These are phyloP conservation scores for Quadriops clusia DNA, from an alignment of 2,888 invertebrate genomes.

Conservation along the genomic window DNA sequence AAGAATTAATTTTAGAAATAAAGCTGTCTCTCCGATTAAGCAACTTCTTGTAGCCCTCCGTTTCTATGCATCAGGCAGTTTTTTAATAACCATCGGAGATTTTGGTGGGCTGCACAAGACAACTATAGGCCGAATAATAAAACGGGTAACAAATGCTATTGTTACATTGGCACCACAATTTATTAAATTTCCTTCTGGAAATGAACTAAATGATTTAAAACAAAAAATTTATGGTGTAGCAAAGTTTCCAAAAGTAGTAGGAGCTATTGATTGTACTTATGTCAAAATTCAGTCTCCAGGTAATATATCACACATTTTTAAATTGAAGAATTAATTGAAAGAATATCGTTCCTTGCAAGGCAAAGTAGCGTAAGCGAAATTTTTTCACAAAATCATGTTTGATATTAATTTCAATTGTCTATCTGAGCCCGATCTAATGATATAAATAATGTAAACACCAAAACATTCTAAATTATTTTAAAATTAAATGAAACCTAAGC, in stretches of 20 bases:
- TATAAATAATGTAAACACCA: no score
- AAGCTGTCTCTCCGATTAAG: slow-evolving; percentile 8
- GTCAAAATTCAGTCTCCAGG: slow-evolving; percentile 12
- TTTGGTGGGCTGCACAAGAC: slow-evolving; percentile 11
- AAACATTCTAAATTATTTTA: no score
- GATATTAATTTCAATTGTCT: no score
- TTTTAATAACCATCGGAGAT: slow-evolving; percentile 11
- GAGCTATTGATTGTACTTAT: slow-evolving; percentile 8
- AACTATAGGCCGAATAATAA: slow-evolving; percentile 10
- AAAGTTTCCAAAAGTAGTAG: slow-evolving; percentile 7
- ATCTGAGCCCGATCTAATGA: no score
- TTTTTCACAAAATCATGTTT: no score
- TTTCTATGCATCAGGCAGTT: slow-evolving; percentile 10
- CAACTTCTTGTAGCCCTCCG: slow-evolving; percentile 11
- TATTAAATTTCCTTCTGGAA: slow-evolving; percentile 12
- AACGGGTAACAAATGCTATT: slow-evolving; percentile 7
- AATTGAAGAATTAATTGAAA: no score
- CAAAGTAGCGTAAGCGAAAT: no score
- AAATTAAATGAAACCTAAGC: no score
- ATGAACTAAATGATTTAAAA: slow-evolving; percentile 2
- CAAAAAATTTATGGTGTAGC: slow-evolving; percentile 4
- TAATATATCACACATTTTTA: background rate
- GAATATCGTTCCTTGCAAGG: no score
- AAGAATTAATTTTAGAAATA: slow-evolving; percentile 6
- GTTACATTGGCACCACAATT: slow-evolving; percentile 5